Evolutionary conservation across 2,113 vertebrate species (phyloP).

Genomic region (Genyomyrus donnyi): DNA sequence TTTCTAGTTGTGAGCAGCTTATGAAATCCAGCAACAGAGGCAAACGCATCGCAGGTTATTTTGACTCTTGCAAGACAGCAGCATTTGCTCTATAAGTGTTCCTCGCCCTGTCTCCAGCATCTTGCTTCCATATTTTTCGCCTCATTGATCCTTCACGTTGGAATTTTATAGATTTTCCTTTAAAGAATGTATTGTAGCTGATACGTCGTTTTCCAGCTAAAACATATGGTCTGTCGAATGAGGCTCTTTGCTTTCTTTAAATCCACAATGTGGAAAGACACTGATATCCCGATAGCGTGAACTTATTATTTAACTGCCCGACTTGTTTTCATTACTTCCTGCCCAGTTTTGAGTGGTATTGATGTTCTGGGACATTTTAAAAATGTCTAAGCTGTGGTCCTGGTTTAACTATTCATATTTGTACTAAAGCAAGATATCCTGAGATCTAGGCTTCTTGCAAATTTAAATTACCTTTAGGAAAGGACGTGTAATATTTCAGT

Average conservation of each 20-base stretch:
- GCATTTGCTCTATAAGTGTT: neutral
- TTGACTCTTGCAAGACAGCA: neutral
- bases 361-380: neutral
- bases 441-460: neutral
- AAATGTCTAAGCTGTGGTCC: neutral
- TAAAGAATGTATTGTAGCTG: neutral
- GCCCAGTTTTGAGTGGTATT: neutral
- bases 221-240: neutral
- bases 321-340: neutral
- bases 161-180: constrained; percentile 4
- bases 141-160: neutral
- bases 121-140: neutral
- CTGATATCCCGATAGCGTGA: neutral
- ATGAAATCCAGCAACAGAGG: neutral
- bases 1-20: neutral
- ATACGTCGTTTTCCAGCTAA: neutral
- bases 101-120: neutral
- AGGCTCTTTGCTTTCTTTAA: neutral
- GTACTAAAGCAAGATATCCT: neutral
- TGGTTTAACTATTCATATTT: neutral
- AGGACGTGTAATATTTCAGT: neutral
- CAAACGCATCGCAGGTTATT: neutral
- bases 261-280: neutral
- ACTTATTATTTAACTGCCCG: neutral
- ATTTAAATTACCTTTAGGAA: neutral